Conservation (phyloP, 2,888 invertebrate genomes). For the Microctonus aethiopoides region DNA sequence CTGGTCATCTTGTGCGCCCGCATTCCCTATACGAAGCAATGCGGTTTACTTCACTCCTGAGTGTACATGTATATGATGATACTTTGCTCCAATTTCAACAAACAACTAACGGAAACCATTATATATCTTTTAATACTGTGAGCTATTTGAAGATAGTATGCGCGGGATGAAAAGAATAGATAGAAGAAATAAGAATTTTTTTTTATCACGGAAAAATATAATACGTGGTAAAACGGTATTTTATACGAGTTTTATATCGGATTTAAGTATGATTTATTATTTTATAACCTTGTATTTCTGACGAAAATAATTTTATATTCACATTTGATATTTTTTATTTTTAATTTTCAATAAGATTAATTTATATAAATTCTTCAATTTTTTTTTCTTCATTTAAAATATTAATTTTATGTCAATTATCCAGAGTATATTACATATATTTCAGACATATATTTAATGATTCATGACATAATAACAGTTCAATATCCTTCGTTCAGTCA, state of each 20-base stretch:
- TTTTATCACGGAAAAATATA: not conserved
- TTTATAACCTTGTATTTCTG: not conserved
- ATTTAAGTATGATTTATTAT: not conserved
- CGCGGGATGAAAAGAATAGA: too few species aligned
- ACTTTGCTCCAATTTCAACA: slow-evolving; percentile 39
- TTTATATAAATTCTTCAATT: too few species aligned
- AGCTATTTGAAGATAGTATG: not conserved
- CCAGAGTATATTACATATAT: too few species aligned
- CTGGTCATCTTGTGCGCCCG: not conserved
- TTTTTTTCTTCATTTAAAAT: too few species aligned
- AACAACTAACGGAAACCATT: slow-evolving; percentile 37
- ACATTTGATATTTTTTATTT: too few species aligned
- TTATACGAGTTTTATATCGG: not conserved
- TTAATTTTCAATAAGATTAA: too few species aligned
- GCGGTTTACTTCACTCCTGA: slow-evolving; percentile 27
- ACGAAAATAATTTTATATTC: too few species aligned
- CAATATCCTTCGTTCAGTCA: not conserved
- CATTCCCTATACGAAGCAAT: slow-evolving; percentile 32
- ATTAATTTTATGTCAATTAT: too few species aligned
- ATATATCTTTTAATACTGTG: slow-evolving; percentile 3
- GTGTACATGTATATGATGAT: slow-evolving; percentile 2
- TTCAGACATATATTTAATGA: too few species aligned
- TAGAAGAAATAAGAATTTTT: not conserved
- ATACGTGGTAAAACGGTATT: not conserved
- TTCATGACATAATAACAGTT: not conserved